Evolutionary conservation across 1,140 invertebrate genomes (phyloP), one percentile per base, ranked within the genome.

Genomic region (Eumeta japonica): DNA sequence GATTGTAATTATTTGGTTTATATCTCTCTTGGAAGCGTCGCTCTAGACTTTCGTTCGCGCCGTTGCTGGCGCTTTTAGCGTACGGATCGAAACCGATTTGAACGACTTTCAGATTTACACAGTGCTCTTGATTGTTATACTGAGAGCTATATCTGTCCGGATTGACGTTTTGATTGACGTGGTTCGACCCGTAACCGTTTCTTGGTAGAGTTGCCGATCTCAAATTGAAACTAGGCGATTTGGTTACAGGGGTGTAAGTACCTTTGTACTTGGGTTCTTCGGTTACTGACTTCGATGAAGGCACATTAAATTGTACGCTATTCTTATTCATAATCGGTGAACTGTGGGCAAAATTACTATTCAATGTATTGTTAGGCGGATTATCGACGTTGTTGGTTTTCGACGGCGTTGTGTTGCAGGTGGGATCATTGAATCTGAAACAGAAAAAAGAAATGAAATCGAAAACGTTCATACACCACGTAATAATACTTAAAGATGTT

Each of bases 351-450:
- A 74, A 70, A 34, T 67, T 72, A 17, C 48, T 61, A 35, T 55
- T 63, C 3, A 54, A 12, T 28, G 55, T 56, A 16, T 58, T 62
- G 36, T 64, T 70, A 13, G 54, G 41, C 10, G 54, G 37, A 7
- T 48, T 35, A 27, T 55, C 55, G n/a, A 46, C 45, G 19, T 42
- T 42, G 38, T 39, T 61, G 30, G 46, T 55, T 41, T 62, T 62
- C 13, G 57, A 51, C 32, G 59, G 55, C 5, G 66, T 62, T 5
- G 66, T 62, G 50, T 75, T 79, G 40, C 79, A 81, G 1, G 79
- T 82, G 13, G 84, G 84, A 58, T 86, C 84, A 45, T 86, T 86
- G 50, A 85, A 86, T 18, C 83, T 81, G 59, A 76, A 82, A 50
- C 32, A 43, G 3, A 36, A 29, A 28, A 7, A 5, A 12, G 14